Percentiles rank a stretch among this genome's conserved stretches.
phyloP scores from a whole-genome alignment of 2,888 invertebrate species.

The Cheilosia vulpina region DNA sequence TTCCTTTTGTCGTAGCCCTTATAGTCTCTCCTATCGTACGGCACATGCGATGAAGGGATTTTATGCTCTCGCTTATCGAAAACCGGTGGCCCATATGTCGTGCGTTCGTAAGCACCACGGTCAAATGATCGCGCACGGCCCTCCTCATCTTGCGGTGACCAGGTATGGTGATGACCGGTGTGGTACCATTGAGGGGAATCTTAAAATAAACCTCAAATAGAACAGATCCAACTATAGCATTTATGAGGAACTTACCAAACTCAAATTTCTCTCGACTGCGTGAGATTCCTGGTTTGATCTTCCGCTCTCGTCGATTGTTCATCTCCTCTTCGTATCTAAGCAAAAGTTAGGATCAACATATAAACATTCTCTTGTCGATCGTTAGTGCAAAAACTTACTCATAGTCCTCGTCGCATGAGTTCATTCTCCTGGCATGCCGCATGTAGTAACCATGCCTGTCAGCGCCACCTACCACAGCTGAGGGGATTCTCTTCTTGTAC shows the following conservation, averaged over 20 bases:
- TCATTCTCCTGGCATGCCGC: conserved; percentile 84
- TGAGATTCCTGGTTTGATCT: conserved; percentile 81
- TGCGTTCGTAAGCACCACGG: conserved; percentile 82
- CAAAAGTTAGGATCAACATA: conserved; percentile 7
- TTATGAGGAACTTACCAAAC: conserved; percentile 77
- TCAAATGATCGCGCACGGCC: conserved; percentile 81
- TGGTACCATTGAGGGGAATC: conserved; percentile 83
- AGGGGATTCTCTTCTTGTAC: conserved; percentile 83
- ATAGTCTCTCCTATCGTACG: conserved; percentile 80
- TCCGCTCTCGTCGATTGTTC: conserved; percentile 80
- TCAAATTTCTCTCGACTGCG: conserved; percentile 83
- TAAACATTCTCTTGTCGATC: not conserved
- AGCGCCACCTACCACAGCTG: conserved; percentile 64
- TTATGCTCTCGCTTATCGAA: conserved; percentile 82
- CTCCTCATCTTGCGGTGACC: conserved; percentile 83
- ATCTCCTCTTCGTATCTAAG: conserved; percentile 82
- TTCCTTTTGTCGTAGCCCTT: conserved; percentile 81
- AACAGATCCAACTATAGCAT: not conserved
- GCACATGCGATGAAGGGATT: conserved; percentile 74
- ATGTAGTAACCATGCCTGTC: conserved; percentile 84
- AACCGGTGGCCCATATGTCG: conserved; percentile 83
- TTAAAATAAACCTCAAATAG: conserved; percentile 47
- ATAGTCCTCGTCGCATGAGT: conserved; percentile 89
- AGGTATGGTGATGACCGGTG: conserved; percentile 81
- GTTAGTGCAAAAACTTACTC: conserved; percentile 85